Conservation (phyloP, 2,888 invertebrate species). For the Anthrax anthrax region DNA sequence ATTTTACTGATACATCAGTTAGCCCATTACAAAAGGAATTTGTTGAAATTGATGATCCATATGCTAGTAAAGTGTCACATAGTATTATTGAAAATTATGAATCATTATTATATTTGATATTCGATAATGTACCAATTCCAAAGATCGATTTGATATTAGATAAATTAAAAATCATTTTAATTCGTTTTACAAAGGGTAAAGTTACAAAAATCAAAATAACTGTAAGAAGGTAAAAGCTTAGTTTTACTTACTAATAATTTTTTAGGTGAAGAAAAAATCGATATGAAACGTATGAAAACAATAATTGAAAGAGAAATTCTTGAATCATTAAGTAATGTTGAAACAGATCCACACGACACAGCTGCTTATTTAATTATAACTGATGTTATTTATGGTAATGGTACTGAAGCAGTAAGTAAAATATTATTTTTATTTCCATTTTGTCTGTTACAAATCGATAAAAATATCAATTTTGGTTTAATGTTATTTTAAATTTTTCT, state of each 20-base stretch:
- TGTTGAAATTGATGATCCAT: conserved; percentile 68
- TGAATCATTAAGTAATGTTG: conserved; percentile 55
- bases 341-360: conserved; percentile 60
- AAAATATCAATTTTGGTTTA: background rate
- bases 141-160: conserved; percentile 49
- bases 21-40: conserved; percentile 72
- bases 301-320: conserved; percentile 57
- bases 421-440: too few relatives aligned
- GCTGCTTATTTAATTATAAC: conserved; percentile 66
- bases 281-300: conserved; percentile 59
- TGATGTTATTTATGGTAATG: conserved; percentile 68
- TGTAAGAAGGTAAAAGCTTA: background rate
- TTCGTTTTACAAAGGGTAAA: conserved; percentile 32
- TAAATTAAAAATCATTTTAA: conserved; percentile 38
- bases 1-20: conserved; percentile 74
- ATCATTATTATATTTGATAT: conserved; percentile 50
- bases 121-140: conserved; percentile 58
- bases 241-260: background rate
- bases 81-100: conserved; percentile 56
- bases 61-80: conserved; percentile 45
- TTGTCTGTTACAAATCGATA: too few relatives aligned
- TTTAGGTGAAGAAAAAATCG: conserved; percentile 40
- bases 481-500: background rate
- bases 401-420: conserved; percentile 51
- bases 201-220: background rate